These are phyloP conservation scores for Spilogale gracilis DNA, from an alignment of 2,113 vertebrate genomes.

Conservation along the genomic window DNA sequence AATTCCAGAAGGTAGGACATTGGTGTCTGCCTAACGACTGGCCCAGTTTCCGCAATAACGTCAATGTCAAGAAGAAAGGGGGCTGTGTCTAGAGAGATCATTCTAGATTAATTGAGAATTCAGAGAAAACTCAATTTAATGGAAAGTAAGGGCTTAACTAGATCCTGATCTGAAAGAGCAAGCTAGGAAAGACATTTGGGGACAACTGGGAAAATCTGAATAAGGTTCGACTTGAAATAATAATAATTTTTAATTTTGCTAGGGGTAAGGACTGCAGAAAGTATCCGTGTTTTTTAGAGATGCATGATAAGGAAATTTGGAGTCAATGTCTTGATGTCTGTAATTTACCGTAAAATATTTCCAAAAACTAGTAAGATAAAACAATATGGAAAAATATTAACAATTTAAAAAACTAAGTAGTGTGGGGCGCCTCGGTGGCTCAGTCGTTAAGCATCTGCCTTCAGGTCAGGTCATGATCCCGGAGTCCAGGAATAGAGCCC, in stretches of 20 bases:
- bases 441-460: no score
- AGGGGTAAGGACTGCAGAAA: neutral
- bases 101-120: neutral
- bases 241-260: neutral
- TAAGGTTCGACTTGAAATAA: neutral
- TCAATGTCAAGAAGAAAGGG: neutral
- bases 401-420: neutral
- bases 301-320: neutral
- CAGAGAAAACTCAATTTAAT: neutral
- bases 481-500: no score
- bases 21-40: neutral
- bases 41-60: neutral
- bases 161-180: neutral
- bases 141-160: neutral
- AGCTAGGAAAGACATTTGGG: neutral
- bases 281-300: neutral
- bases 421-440: no score
- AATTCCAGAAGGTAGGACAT: neutral
- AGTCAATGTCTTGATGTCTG: neutral
- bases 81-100: neutral
- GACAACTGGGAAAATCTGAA: neutral
- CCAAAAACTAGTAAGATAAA: neutral
- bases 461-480: no score
- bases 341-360: constrained; percentile 9
- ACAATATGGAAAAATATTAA: neutral